Percentiles rank a stretch among this genome's conserved stretches.
phyloP scores from a whole-genome alignment of 2,113 vertebrate species.

The Syrmaticus mikado region DNA sequence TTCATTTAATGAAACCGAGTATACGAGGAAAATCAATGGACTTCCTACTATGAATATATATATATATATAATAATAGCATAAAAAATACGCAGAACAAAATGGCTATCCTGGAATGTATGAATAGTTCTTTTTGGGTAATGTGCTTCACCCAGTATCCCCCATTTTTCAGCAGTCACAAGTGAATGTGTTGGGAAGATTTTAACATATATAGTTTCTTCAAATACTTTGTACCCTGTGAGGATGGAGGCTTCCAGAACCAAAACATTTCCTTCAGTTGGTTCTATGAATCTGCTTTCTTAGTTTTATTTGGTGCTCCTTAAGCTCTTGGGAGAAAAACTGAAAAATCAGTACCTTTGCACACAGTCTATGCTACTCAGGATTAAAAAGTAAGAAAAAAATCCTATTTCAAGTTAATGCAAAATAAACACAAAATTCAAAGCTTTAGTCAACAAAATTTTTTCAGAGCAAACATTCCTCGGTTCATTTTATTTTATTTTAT shows the following conservation, averaged over 20 bases:
- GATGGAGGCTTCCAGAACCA: neutral
- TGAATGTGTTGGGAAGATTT: neutral
- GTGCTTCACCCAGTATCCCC: neutral
- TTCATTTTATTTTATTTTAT: neutral
- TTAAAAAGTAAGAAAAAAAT: neutral
- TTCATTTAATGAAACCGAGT: neutral
- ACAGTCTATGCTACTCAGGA: neutral
- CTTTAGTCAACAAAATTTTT: neutral
- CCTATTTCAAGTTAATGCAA: neutral
- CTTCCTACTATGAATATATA: neutral
- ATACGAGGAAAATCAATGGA: neutral
- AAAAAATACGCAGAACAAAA: neutral
- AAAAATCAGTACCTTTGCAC: neutral
- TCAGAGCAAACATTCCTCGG: accelerated
- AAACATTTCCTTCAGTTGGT: neutral
- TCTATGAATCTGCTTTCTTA: neutral
- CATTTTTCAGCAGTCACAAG: neutral
- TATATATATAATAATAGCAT: neutral
- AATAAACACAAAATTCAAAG: neutral
- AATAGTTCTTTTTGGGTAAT: neutral
- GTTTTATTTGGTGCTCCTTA: neutral
- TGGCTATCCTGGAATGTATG: neutral
- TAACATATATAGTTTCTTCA: neutral
- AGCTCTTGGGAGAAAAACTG: neutral
- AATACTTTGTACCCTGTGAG: neutral